Evolutionary conservation across 2,888 invertebrate genomes (phyloP), one percentile per base, ranked within the genome.

Genomic region (Monoplex corrugatus): DNA sequence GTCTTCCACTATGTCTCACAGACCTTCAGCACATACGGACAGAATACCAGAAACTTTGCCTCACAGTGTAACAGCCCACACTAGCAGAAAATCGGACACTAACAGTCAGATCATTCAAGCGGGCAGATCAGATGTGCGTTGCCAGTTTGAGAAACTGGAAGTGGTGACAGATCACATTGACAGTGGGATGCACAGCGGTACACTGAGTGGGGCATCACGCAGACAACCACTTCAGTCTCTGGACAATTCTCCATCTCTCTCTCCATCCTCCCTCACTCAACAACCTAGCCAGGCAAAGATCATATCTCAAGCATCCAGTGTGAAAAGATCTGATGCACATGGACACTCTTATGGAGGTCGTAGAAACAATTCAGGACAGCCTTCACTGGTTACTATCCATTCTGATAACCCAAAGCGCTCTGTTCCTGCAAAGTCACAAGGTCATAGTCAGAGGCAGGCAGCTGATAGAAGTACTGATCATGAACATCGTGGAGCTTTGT

Each of bases 221-320:
- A 75, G 94, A 86, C 92, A 92, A 45, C 93, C 93, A 13, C 89
- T 94, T 40, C 91, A 91, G 75, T 91, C 91, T 19, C 86, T 94
- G 38, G 93, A 93, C 40, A 94, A 94, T 87, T 93, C 93, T 13
- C 93, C 93, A 13, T 91, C 90, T 44, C 91, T 94, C 68, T 93
- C 94, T 43, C 94, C 94, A 8, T 92, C 80, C 32, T 78, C 89
- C 35, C n/a, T 38, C 80, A 50, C 63, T n/a, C 82, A 88, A 68
- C 83, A 83, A 23, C 72, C 88, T 10, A 35, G 68, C 43, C 43
- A 50, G 8, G n/a, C 43, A n/a, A 87, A 78, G 43, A n/a, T 57
- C 28, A n/a, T 32, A 8, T 5, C 43, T 19, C 78, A 57, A 43
- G 10, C 40, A 8, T 45, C 45, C 2, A 28, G 23, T 8, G 16